Base-by-base conservation (phyloP, 23 tunicate genomes). In the Botrylloides violaceus region DNA sequence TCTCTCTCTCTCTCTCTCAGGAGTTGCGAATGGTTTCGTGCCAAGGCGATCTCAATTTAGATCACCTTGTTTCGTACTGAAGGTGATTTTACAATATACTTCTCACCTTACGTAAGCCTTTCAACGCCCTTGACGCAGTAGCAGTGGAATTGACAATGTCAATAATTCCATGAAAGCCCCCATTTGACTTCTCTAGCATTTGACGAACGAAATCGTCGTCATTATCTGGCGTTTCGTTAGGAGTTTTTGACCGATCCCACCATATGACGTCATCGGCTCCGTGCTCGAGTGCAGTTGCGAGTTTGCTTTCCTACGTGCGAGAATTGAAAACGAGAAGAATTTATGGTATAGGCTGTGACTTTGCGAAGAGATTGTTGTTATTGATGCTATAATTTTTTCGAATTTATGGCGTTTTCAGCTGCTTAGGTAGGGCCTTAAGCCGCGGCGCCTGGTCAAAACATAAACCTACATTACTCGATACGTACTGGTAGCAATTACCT, bases 221-320 rank as follows among this genome's bases (percentile, higher is more conserved):
- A 2, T 20, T 29, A 4, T 47, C 29, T 19, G 29, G 26, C 28
- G 66, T 64, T 21, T 59, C 64, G 3, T 63, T 33, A 3, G 34
- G 7, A 3, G 32, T 9, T 12, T 9, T 25, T 4, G 70, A 63
- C 9, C 53, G 53, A 43, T 43, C 53, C 86, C 86, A 81, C 49
- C 49, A 81, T 15, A 81, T 25, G 2, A 73, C 71, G 55, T 81
- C 86, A 64, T 81, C 65, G 58, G 80, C 78, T 5, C 86, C 86
- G 26, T 37, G 78, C 26, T 50, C 27, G 34, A 35, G 61, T 49
- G 86, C 86, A 3, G 64, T 21, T 7, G 48, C 36, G 57, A 81
- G 27, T 65, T 75, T 81, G 6, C 65, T 72, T 27, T 61, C 79
- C 86, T 81, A n/a, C n/a, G n/a, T n/a, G n/a, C n/a, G n/a, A n/a